Evolutionary conservation across 37 sponge, comb jelly and placozoan species (phyloP), one percentile per base, ranked within the genome.

Genomic region (Corticium candelabrum): DNA sequence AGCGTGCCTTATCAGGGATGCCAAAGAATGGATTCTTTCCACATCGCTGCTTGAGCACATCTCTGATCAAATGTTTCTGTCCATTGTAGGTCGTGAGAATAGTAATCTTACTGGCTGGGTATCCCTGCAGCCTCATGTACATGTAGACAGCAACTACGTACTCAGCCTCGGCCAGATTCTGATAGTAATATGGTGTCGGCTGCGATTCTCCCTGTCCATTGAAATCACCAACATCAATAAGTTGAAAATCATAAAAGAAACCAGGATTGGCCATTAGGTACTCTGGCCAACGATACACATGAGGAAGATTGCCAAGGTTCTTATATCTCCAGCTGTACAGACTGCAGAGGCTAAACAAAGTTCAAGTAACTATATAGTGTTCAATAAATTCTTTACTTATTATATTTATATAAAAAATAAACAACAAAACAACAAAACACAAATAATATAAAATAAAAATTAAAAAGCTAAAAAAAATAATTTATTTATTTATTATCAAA

Each of bases 81-180:
- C 99, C 99, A 85, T 98, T 98, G 84, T 98, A 98, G 38, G 99
- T 98, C 62, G 95, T 98, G 70, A 98, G 89, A n/a, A 98, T 98
- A 40, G 99, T 84, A 3, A 98, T 94, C 84, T 91, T 87, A 39
- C 94, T 90, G 0, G 91, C 89, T 32, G 96, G 90, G 74, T 98
- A 94, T 68, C 99, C 99, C 77, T 91, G 94, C 7, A 98, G 90
- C 67, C 95, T 78, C 95, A 98, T 90, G 93, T 90, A 94, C 99
- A 98, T 98, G 89, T 87, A 98, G 70, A 88, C 37, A 7, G 90
- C 90, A 39, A 98, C 99, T 7, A 85, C 91, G 85, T 86, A 94
- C 82, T 98, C 99, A 0, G 99, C 99, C 82, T 98, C 99, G 0
- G 77, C 99, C 33, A 98, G 87, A 76, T 98, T 98, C 96, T 98